Conservation (phyloP, 2,797 vertebrate genomes). For the Eulemur albifrons region DNA sequence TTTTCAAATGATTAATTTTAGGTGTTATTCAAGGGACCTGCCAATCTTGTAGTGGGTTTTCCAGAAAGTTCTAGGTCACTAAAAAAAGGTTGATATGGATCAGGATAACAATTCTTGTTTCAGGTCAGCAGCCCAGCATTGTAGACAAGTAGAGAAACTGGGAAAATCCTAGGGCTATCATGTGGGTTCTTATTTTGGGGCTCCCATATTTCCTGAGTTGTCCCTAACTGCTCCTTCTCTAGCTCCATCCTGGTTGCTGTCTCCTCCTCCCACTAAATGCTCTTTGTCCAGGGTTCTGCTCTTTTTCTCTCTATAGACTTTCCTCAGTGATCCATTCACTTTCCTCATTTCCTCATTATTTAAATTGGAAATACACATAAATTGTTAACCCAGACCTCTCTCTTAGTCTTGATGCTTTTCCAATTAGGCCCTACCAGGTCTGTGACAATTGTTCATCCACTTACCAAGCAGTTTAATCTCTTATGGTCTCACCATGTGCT, state of each 20-base stretch:
- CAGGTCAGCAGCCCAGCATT: not conserved
- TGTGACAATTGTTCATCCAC: not conserved
- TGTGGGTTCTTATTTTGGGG: not conserved
- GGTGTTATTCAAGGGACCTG: not conserved
- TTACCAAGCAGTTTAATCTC: not conserved
- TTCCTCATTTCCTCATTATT: not conserved
- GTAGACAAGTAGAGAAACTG: not conserved
- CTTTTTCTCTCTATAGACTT: not conserved
- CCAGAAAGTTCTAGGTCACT: not conserved
- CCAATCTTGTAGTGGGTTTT: not conserved
- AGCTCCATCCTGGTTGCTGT: not conserved
- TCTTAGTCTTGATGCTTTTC: not conserved
- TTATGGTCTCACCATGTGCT: not conserved
- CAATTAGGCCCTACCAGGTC: not conserved
- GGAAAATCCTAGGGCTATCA: not conserved
- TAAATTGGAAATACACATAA: not conserved
- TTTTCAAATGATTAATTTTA: not conserved
- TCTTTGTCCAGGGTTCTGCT: not conserved
- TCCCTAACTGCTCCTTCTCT: not conserved
- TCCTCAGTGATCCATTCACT: not conserved
- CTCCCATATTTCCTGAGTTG: not conserved
- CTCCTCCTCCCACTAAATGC: not conserved
- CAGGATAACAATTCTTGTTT: not conserved
- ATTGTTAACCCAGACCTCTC: not conserved
- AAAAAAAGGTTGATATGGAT: not conserved